Conservation (phyloP, 2,113 vertebrate species). For the Phyllostomus hastatus region DNA sequence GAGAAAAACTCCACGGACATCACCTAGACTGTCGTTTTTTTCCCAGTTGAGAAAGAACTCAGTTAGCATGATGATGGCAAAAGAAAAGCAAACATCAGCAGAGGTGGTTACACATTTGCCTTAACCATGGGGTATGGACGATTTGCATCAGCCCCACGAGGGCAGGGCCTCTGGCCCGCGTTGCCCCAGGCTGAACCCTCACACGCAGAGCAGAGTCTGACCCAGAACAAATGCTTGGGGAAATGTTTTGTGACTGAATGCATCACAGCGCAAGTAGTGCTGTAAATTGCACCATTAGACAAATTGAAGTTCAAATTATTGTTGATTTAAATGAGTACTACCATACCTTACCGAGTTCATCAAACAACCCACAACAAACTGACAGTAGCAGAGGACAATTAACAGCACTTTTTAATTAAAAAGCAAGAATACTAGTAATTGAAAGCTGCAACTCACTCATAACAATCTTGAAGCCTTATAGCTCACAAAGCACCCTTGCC, state of each 20-base stretch:
- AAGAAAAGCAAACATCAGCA: neutral
- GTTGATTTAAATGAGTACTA: neutral
- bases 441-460: neutral
- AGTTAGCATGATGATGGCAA: neutral
- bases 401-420: neutral
- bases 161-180: neutral
- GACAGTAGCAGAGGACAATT: neutral
- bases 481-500: neutral
- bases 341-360: neutral
- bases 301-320: neutral
- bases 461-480: neutral
- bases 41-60: neutral
- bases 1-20: neutral
- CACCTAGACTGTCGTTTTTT: neutral
- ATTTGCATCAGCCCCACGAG: rapidly evolving
- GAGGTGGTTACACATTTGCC: neutral
- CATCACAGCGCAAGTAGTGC: neutral
- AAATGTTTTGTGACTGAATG: neutral
- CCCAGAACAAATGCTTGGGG: neutral
- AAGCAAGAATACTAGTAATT: neutral
- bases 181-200: neutral
- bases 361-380: neutral
- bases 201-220: neutral
- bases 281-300: neutral
- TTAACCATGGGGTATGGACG: neutral